These are phyloP conservation scores for Montipora efflorescens DNA, from an alignment of 64 coral and sea anemone species.

Conservation along the genomic window DNA sequence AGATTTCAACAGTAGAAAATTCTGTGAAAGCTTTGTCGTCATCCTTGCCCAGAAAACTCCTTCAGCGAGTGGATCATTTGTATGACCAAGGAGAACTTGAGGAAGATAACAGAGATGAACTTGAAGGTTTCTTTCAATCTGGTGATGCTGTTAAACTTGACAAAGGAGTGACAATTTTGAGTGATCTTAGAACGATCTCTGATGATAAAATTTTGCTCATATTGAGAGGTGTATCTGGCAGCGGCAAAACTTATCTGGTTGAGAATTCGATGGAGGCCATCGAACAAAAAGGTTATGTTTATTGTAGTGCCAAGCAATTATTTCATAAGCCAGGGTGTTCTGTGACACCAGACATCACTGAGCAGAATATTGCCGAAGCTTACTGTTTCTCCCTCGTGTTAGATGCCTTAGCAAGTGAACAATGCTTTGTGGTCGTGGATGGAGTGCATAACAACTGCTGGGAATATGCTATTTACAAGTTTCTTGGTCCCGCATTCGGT, in stretches of 20 bases:
- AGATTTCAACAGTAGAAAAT: slow-evolving; percentile 63
- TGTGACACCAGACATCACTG: slow-evolving; percentile 39
- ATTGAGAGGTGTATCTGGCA: slow-evolving; percentile 85
- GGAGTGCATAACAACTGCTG: slow-evolving; percentile 63
- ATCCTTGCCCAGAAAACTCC: slow-evolving; percentile 51
- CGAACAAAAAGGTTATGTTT: slow-evolving; percentile 20
- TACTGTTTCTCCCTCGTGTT: slow-evolving; percentile 74
- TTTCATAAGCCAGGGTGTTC: slow-evolving; percentile 75
- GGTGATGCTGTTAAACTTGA: slow-evolving; percentile 41
- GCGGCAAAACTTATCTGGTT: slow-evolving; percentile 76
- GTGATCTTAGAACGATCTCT: background rate
- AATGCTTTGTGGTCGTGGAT: slow-evolving; percentile 74
- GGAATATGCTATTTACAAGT: slow-evolving; percentile 71
- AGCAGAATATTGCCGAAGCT: slow-evolving; percentile 85
- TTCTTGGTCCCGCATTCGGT: slow-evolving; percentile 73
- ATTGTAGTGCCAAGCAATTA: slow-evolving; percentile 68
- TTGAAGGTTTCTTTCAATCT: slow-evolving; percentile 34
- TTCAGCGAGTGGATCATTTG: slow-evolving; percentile 54
- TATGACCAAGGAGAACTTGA: slow-evolving; percentile 17
- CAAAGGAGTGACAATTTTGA: slow-evolving; percentile 30
- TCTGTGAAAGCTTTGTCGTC: slow-evolving; percentile 75
- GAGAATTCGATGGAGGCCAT: slow-evolving; percentile 72
- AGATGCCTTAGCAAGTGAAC: slow-evolving; percentile 62
- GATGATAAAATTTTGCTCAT: slow-evolving; percentile 68
- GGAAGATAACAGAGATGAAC: slow-evolving; percentile 32